phyloP scores from a whole-genome alignment of 64 coral and sea anemone species.

The Porites lutea region DNA sequence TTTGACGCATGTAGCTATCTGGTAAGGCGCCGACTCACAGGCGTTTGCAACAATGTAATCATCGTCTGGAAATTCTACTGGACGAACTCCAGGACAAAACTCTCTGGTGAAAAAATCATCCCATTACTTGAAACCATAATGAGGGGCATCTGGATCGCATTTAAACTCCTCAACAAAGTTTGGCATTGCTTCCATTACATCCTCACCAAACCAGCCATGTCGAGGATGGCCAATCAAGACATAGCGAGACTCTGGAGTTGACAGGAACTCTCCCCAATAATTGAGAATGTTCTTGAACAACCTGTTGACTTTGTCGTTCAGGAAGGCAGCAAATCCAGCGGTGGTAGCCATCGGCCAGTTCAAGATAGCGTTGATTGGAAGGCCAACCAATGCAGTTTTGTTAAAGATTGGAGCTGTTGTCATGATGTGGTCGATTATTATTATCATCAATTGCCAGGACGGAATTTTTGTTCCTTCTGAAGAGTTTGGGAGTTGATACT shows the following conservation, averaged over 20 bases:
- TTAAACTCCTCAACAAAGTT: slow-evolving; percentile 63
- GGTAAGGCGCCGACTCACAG: slow-evolving; percentile 75
- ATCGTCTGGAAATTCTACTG: slow-evolving; percentile 52
- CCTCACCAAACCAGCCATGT: slow-evolving; percentile 71
- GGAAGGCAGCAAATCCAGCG: too few species aligned
- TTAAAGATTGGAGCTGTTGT: slow-evolving; percentile 71
- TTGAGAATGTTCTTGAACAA: too few species aligned
- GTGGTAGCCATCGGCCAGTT: slow-evolving; percentile 76
- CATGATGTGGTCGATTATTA: slow-evolving; percentile 59
- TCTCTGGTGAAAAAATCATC: slow-evolving; percentile 82
- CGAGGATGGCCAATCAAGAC: slow-evolving; percentile 27
- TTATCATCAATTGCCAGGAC: slow-evolving; percentile 62
- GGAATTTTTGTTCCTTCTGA: slow-evolving; percentile 50
- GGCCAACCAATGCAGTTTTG: slow-evolving; percentile 52
- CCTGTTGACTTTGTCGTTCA: too few species aligned
- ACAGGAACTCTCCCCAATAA: too few species aligned
- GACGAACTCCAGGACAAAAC: slow-evolving; percentile 70
- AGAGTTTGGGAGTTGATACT: not conserved
- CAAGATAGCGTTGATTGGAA: slow-evolving; percentile 69
- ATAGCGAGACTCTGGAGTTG: slow-evolving; percentile 22
- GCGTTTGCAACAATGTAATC: slow-evolving; percentile 68
- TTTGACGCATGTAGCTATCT: slow-evolving; percentile 32
- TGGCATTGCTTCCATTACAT: slow-evolving; percentile 72
- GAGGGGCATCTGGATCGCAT: slow-evolving; percentile 22
- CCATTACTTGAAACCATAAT: slow-evolving; percentile 77